phyloP scores from a whole-genome alignment of 2,888 invertebrate genomes.

The Pollenia angustigena region DNA sequence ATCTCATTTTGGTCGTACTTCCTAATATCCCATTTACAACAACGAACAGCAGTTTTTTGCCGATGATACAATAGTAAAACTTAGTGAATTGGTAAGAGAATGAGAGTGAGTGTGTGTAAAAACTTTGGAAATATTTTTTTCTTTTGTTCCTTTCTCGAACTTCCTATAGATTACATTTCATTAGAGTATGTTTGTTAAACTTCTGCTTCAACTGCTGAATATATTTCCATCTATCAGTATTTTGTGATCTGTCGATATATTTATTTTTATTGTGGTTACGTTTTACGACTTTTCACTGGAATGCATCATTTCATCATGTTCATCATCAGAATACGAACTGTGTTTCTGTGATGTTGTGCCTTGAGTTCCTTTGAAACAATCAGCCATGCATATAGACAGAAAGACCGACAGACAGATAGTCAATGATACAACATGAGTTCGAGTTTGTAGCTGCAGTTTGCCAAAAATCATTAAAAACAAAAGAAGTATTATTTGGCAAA shows the following conservation, averaged over 20 bases:
- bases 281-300: conserved; percentile 76
- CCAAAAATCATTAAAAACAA: conserved; percentile 74
- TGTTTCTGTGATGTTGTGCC: conserved; percentile 35
- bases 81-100: conserved; percentile 5
- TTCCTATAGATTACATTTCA: conserved; percentile 9
- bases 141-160: conserved; percentile 1
- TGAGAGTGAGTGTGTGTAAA: background rate
- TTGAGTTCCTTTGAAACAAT: conserved; percentile 41
- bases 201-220: conserved; percentile 28
- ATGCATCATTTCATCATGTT: conserved; percentile 74
- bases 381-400: conserved; percentile 40
- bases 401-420: background rate
- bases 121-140: background rate
- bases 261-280: conserved; percentile 77
- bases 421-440: background rate
- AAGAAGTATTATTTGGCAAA: conserved; percentile 69
- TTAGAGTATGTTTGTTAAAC: conserved; percentile 29
- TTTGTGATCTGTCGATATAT: conserved; percentile 76
- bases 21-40: conserved; percentile 34
- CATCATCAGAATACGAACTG: conserved; percentile 28
- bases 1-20: background rate
- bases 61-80: background rate
- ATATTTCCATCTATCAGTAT: conserved; percentile 63
- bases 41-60: conserved; percentile 15
- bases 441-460: conserved; percentile 37